Evolutionary conservation across 2,113 vertebrate genomes (phyloP).

Genomic region (Chiloscyllium plagiosum): DNA sequence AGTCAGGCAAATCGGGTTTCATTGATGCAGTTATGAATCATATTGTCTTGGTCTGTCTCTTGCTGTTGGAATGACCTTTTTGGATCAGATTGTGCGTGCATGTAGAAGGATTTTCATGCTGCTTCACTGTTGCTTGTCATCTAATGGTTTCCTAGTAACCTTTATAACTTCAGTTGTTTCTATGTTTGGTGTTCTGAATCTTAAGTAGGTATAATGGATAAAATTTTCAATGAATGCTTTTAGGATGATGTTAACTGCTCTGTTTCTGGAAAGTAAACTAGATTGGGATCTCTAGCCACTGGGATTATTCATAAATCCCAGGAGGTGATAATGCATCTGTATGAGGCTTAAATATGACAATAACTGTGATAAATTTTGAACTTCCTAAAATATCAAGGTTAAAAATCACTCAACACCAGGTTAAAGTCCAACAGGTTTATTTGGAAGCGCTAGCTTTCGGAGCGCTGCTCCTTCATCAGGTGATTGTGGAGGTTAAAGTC

Average conservation of each 20-base stretch:
- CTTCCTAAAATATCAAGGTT: neutral
- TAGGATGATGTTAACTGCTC: neutral
- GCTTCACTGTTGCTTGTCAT: constrained; percentile 22
- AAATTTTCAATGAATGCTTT: neutral
- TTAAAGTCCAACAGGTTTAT: no score
- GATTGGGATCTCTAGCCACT: neutral
- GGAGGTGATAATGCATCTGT: neutral
- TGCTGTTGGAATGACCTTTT: constrained; percentile 9
- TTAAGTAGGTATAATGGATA: neutral
- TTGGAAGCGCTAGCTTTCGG: no score
- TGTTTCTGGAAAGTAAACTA: neutral
- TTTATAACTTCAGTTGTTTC: constrained; percentile 21
- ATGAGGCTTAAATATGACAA: neutral
- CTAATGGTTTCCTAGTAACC: constrained; percentile 17
- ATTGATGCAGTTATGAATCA: neutral
- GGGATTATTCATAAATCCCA: neutral
- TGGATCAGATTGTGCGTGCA: neutral
- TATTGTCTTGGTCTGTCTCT: constrained; percentile 6
- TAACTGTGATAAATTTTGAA: neutral
- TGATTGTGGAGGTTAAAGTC: no score
- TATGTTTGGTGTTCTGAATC: neutral
- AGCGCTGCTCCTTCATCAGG: no score
- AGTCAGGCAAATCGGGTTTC: neutral
- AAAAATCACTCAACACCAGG: no score
- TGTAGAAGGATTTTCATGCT: neutral